Percentiles rank a stretch among this genome's conserved stretches.
Conservation (phyloP, 2,113 vertebrate species). For the Labeo catla region DNA sequence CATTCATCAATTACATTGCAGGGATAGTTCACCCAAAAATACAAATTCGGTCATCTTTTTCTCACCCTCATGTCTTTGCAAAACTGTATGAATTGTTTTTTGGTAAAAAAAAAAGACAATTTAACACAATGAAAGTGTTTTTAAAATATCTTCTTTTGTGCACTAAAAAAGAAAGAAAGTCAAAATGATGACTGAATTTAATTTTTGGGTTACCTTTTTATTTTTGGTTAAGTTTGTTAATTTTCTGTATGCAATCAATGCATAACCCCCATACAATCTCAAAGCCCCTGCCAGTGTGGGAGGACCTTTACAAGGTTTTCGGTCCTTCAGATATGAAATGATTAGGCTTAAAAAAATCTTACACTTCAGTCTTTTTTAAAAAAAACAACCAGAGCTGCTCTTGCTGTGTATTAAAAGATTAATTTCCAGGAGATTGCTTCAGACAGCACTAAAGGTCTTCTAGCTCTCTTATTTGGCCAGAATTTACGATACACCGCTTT, state of each 20-base stretch:
- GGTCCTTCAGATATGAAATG: conserved; percentile 6
- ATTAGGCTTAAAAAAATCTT: neutral
- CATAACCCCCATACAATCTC: neutral
- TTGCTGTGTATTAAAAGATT: neutral
- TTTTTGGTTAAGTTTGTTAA: neutral
- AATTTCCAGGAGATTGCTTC: neutral
- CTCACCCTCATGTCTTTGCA: neutral
- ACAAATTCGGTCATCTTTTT: neutral
- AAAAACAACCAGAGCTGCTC: neutral
- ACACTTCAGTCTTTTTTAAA: neutral
- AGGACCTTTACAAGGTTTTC: neutral
- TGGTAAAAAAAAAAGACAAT: neutral
- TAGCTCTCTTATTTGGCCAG: neutral
- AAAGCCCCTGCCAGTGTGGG: neutral
- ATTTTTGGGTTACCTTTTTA: neutral
- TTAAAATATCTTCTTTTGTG: neutral
- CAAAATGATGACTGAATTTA: neutral
- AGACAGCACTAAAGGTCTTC: neutral
- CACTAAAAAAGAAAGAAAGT: neutral
- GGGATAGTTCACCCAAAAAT: neutral
- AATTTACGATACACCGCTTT: neutral
- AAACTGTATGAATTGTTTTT: neutral
- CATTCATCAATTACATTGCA: neutral
- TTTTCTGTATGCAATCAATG: neutral
- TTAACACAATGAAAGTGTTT: neutral